Evolutionary conservation across 1,140 invertebrate genomes (phyloP), one percentile per base, ranked within the genome.

Genomic region (Oedothorax gibbosus): DNA sequence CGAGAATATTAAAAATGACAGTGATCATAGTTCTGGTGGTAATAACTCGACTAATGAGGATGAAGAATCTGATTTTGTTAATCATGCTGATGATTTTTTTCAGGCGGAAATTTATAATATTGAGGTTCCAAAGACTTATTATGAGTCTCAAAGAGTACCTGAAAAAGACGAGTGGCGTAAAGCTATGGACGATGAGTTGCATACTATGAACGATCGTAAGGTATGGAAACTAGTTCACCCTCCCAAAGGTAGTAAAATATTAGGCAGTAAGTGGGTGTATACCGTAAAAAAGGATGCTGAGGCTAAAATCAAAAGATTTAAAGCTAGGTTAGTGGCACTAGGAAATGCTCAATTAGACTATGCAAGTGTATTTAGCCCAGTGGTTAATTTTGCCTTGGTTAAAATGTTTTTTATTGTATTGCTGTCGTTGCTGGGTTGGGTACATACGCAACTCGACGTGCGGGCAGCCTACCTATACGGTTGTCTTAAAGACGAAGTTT

Each of bases 141-240:
- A 50, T 14, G 11, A 73, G 8, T 12, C 49, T 2, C 12, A n/a
- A 21, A 68, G 21, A 68, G 15, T 21, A 11, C 20, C 49, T n/a
- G 14, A 15, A 14, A 15, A 12, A 15, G 14, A 68, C 2, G 18
- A 14, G n/a, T 80, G n/a, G 76, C 49, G 10, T 62, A 62, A 8
- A 7, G 83, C 53, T n/a, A 85, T 79, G 83, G 49, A 79, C 15
- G 83, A 85, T 18, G 83, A 85, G 53, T 54, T 80, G 7, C 18
- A 77, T 8, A 79, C 21, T 11, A 12, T n/a, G 49, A 21, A 4
- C 54, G 5, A 78, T 54, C 10, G 60, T 79, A 68, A n/a, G 83
- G 79, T 14, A 79, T 56, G 51, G 54, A 18, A 2, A 15, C 10
- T 11, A 53, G n/a, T 77, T 62, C 1, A 65, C 11, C 9, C 12